Evolutionary conservation across 2,113 vertebrate species (phyloP).

Genomic region (Rhipidura dahli): DNA sequence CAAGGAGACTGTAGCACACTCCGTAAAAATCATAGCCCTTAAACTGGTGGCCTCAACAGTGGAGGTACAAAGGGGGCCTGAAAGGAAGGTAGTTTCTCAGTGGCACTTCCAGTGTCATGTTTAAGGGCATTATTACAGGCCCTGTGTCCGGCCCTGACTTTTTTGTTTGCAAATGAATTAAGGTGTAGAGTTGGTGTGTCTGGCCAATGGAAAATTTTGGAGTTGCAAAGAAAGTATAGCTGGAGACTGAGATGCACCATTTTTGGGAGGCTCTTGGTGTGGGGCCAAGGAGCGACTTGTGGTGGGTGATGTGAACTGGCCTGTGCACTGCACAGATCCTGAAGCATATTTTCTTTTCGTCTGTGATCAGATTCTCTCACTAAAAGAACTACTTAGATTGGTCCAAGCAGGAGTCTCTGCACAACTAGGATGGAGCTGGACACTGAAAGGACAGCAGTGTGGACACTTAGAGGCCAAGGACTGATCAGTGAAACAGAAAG

Average conservation of each 20-base stretch:
- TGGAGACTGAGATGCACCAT: fast-evolving
- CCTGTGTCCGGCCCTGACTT: neutral
- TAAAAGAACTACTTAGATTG: neutral
- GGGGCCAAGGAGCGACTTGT: neutral
- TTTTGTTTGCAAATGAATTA: neutral
- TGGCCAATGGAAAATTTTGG: neutral
- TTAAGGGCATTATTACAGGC: neutral
- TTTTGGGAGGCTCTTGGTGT: neutral
- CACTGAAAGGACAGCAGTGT: too few relatives aligned
- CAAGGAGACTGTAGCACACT: neutral
- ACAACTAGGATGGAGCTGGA: neutral
- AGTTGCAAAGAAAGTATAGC: neutral
- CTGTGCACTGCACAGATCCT: neutral
- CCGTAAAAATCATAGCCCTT: neutral
- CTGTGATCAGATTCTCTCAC: neutral
- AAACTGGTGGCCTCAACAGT: neutral
- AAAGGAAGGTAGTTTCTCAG: neutral
- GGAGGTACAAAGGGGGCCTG: neutral
- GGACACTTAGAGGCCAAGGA: neutral
- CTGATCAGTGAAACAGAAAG: neutral
- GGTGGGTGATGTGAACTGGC: neutral
- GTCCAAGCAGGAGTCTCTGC: neutral
- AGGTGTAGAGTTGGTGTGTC: neutral
- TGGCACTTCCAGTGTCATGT: neutral
- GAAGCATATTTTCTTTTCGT: neutral